Evolutionary conservation across 2,888 invertebrate genomes (phyloP).

Genomic region (Neoascia interrupta): DNA sequence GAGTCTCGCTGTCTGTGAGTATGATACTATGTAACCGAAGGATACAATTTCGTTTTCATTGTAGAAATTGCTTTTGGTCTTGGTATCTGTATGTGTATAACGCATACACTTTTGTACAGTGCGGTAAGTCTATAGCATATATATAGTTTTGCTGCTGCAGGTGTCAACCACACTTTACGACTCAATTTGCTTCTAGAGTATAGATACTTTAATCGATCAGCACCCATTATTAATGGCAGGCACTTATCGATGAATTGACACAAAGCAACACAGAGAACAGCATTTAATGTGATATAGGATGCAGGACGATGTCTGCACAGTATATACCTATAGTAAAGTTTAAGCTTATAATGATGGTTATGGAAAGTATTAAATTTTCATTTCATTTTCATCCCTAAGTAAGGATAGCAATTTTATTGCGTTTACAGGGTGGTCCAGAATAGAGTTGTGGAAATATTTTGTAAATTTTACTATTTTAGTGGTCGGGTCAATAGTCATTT

Average conservation of each 20-base stretch:
- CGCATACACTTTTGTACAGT: too few relatives aligned
- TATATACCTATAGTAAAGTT: too few relatives aligned
- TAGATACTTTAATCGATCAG: conserved; percentile 67
- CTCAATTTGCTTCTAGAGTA: conserved; percentile 50
- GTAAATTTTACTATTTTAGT: too few relatives aligned
- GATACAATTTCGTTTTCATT: background rate
- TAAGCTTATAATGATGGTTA: background rate
- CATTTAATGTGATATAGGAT: background rate
- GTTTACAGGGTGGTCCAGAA: conserved; percentile 9
- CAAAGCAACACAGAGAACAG: conserved; percentile 25
- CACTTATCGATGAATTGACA: conserved; percentile 59
- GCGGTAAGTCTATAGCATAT: background rate
- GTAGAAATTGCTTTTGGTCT: too few relatives aligned
- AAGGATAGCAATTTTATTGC: background rate
- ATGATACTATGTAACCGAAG: background rate
- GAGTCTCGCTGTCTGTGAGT: conserved; percentile 17
- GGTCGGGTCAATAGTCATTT: too few relatives aligned
- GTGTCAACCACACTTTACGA: conserved; percentile 66
- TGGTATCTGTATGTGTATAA: too few relatives aligned
- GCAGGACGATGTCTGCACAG: background rate
- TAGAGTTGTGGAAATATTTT: too few relatives aligned
- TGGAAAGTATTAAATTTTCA: conserved; percentile 33
- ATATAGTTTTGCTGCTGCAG: conserved; percentile 37
- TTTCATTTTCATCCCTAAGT: conserved; percentile 1
- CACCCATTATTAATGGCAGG: conserved; percentile 62